Evolutionary conservation across 2,797 vertebrate genomes (phyloP), one percentile per base, ranked within the genome.

Genomic region (Channallabes apus): DNA sequence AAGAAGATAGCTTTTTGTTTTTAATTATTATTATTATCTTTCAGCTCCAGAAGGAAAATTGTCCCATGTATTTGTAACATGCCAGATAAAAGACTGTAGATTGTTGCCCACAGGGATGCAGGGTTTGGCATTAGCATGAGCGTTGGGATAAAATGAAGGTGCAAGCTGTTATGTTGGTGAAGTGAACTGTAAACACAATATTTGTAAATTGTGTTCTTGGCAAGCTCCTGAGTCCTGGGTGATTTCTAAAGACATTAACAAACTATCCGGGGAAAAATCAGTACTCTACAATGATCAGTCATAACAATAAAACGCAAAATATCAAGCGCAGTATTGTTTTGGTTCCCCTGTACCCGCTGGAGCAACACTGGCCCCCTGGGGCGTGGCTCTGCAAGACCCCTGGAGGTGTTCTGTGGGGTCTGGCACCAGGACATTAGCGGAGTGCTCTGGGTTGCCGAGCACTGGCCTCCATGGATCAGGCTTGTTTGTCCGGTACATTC

Each of bases 81-180:
- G 71, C 77, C 68, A 82, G 64, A 81, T 68, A 82, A 79, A 82
- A 82, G 67, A 69, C 68, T 62, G 54, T 18, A 79, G 75, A 76
- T 62, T 85, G 56, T 41, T 86, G 75, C 86, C 86, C 82, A 46
- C 61, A 67, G 80, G 86, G 80, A 85, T 83, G 29, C 82, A 65
- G 84, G 84, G n/a, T 86, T 80, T 89, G 88, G 88, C 84, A 82
- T 22, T 56, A 85, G 24, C 29, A 8, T 12, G n/a, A 75, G 75
- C 80, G 68, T 86, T 82, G 80, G 86, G 84, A 87, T 86, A 82
- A 82, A 64, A 51, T 82, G 72, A 80, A 83, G 79, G 83, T 86
- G 75, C 86, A 86, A 87, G 68, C 88, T 87, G 88, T 86, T 65
- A 65, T 17, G 6, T 38, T 87, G 86, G 86, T 46, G 51, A 87